Conservation (phyloP, 2,888 invertebrate genomes). For the Ethmia dodecea region DNA sequence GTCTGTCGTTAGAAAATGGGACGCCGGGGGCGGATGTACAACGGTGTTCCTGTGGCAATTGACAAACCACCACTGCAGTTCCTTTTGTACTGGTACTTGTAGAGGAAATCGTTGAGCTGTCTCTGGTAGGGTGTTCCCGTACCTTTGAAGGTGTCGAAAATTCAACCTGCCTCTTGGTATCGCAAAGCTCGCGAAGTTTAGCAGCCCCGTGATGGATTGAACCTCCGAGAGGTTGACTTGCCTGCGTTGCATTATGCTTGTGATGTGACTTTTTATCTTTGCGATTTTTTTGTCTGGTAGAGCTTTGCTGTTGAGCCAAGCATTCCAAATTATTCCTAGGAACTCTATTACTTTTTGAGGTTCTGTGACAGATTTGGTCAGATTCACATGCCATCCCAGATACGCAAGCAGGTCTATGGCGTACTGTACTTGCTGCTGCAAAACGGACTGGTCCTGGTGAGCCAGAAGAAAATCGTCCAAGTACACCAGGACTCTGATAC, state of each 20-base stretch:
- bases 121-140: neutral
- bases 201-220: neutral
- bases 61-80: constrained; percentile 16
- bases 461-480: constrained; percentile 9
- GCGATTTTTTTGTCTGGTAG: neutral
- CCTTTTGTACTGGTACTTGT: constrained; percentile 8
- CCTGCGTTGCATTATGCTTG: constrained; percentile 6
- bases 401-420: neutral
- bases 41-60: constrained; percentile 8
- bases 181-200: constrained; percentile 1
- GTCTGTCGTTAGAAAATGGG: constrained; percentile 18
- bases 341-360: neutral
- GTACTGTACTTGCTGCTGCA: neutral
- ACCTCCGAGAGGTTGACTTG: neutral
- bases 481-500: constrained; percentile 8
- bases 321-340: neutral
- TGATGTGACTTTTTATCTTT: no score
- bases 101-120: constrained; percentile 8
- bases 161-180: neutral
- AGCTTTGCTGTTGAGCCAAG: neutral
- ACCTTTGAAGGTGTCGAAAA: neutral
- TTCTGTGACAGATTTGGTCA: neutral
- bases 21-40: constrained; percentile 9
- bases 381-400: constrained; percentile 1
- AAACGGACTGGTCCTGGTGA: neutral